Base-by-base conservation (phyloP, 2,797 vertebrate species). In the Phalloptychus januarius region DNA sequence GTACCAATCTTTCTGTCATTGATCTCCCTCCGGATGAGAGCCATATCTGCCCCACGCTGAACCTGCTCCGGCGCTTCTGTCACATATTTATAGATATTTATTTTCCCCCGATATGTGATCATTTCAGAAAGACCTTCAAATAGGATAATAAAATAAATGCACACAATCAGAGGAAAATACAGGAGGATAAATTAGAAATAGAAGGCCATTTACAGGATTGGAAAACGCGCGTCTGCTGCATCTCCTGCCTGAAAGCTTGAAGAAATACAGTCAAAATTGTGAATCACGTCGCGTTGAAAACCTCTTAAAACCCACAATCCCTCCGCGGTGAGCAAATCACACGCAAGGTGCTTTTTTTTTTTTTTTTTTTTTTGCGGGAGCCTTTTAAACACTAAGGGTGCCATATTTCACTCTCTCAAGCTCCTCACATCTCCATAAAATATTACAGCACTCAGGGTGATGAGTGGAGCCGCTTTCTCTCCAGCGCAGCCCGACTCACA, bases 361-460 rank as follows among this genome's bases (percentile, higher is more conserved):
- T 46, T 20, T 50, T 48, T 48, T 52, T 25, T 52, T 50, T 93
- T 91, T 88, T 18, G 80, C 90, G 78, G 87, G 78, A 89, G 89
- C 92, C 89, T 93, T 92, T 93, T 85, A 92, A 77, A 94, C 76
- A 85, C 88, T 86, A 92, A 86, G 88, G 88, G 81, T 86, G 58
- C 83, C 91, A 92, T 95, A 95, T 95, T 94, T 95, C 93, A 95
- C 87, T 85, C 91, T 92, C 91, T 93, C 90, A 92, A 91, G 90
- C 92, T 87, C 61, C 91, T 89, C 90, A 78, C 92, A 93, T 93
- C 92, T 93, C 88, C 93, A 94, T 95, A 94, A 95, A 95, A 95
- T 93, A 95, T 92, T 87, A 89, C 86, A 79, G 91, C 94, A 94
- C 93, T 95, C 92, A 93, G 72, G 87, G 82, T 91, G 91, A 94